Evolutionary conservation across 30 jellyfish, hydroid and myxozoan genomes (phyloP), one percentile per base, ranked within the genome.

Genomic region (Clytia hemisphaerica): DNA sequence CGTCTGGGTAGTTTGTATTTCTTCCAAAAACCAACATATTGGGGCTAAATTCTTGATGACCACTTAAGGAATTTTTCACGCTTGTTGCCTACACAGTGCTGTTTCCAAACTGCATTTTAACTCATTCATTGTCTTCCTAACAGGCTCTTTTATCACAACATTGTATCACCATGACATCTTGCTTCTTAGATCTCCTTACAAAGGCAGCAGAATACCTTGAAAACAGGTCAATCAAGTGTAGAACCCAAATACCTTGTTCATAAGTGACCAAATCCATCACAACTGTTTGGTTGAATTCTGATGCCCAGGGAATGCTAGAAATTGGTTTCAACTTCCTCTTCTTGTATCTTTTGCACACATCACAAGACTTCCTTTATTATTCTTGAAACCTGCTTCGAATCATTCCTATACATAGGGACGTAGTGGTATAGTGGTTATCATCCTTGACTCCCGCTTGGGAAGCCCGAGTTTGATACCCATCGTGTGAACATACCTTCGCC

Each of bases 1-100:
- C 80, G 51, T 76, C 32, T 9, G 88, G 93, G 28, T 22, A 29
- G 75, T 70, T 79, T 48, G 70, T 72, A 44, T n/a, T 65, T 77
- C 34, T 77, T 4, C 77, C 92, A 64, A 65, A 73, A 33, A 68
- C 85, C 7, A 79, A 36, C 73, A 32, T 50, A 50, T 70, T 67
- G 30, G 93, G 65, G 35, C 46, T 27, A 48, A 12, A 79, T 21
- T 86, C 80, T 37, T 74, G 57, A n/a, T 24, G 48, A 42, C 53
- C 16, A 7, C 53, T 40, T 40, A 16, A 16, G 53, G 53, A 40
- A 16, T 40, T 40, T 16, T 40, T 40, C 16, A 16, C 53, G 16
- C 53, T 40, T 40, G 16, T 16, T 40, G 53, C 53, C 53, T 16
- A 40, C 10, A 40, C 53, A 40, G 14, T 40, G 53, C 53, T 16